Evolutionary conservation across 1,140 invertebrate species (phyloP).

Genomic region (Diploscapter pachys): DNA sequence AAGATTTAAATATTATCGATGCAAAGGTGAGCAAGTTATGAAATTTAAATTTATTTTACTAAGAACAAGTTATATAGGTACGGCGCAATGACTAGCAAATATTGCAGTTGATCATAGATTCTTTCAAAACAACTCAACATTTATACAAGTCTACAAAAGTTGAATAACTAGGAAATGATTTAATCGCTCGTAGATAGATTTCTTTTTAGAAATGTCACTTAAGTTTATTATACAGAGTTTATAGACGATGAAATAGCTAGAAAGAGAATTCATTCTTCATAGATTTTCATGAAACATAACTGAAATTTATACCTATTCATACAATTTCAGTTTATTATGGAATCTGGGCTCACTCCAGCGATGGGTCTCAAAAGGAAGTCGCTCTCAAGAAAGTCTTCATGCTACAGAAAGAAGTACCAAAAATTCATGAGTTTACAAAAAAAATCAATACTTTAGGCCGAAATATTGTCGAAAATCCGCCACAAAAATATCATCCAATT

Average conservation of each 20-base stretch:
- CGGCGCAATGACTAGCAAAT: not conserved
- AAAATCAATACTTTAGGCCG: conserved; percentile 35
- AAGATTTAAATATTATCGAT: not conserved
- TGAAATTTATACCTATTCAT: not conserved
- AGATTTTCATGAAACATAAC: not conserved
- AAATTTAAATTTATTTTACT: conserved; percentile 1
- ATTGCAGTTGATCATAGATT: not conserved
- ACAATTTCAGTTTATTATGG: conserved; percentile 42
- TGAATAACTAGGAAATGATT: not conserved
- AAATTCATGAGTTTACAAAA: not conserved
- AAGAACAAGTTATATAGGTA: not conserved
- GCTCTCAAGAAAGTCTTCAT: conserved; percentile 55
- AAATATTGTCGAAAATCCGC: conserved; percentile 51
- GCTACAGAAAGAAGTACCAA: conserved; percentile 50
- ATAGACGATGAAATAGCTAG: not conserved
- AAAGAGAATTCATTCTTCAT: not conserved
- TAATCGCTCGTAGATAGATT: not conserved
- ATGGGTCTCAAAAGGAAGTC: conserved; percentile 23
- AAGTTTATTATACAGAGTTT: not conserved
- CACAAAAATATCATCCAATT: conserved; percentile 55
- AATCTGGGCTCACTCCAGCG: conserved; percentile 33
- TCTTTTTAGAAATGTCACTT: not conserved
- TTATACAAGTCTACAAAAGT: too few relatives aligned
- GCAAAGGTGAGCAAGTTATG: not conserved
- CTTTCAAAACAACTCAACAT: too few relatives aligned